phyloP scores from a whole-genome alignment of 2,113 vertebrate genomes.

The Nymphicus hollandicus region DNA sequence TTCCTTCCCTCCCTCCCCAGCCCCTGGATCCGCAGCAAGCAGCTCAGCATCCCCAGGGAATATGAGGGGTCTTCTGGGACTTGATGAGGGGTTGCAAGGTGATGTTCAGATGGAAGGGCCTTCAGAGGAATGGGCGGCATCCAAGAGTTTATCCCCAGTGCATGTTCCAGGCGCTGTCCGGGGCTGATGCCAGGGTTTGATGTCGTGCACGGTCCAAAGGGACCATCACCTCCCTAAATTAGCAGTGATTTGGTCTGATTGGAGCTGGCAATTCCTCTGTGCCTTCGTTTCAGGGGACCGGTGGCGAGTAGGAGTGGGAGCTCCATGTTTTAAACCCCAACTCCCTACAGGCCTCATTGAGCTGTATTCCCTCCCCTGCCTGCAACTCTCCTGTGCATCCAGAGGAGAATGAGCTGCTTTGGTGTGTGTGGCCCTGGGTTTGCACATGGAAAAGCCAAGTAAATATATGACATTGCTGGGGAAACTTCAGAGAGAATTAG shows the following conservation, averaged over 20 bases:
- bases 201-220: neutral
- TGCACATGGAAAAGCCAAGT: conserved; percentile 20
- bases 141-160: accelerated
- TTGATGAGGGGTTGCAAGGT: neutral
- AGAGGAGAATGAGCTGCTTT: neutral
- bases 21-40: neutral
- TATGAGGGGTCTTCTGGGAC: neutral
- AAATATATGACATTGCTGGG: conserved; percentile 35
- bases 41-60: neutral
- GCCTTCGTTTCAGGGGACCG: neutral
- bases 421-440: neutral
- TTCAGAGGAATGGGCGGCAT: accelerated
- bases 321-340: neutral
- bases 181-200: neutral
- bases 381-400: neutral
- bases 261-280: neutral
- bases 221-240: neutral
- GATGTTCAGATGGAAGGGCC: neutral
- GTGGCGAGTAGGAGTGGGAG: neutral
- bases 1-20: neutral
- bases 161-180: accelerated
- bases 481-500: conserved; percentile 54
- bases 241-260: neutral
- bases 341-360: neutral
- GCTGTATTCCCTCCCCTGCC: neutral